Evolutionary conservation across 1,140 invertebrate genomes (phyloP), one percentile per base, ranked within the genome.

Genomic region (Drosophila pseudoananassae): DNA sequence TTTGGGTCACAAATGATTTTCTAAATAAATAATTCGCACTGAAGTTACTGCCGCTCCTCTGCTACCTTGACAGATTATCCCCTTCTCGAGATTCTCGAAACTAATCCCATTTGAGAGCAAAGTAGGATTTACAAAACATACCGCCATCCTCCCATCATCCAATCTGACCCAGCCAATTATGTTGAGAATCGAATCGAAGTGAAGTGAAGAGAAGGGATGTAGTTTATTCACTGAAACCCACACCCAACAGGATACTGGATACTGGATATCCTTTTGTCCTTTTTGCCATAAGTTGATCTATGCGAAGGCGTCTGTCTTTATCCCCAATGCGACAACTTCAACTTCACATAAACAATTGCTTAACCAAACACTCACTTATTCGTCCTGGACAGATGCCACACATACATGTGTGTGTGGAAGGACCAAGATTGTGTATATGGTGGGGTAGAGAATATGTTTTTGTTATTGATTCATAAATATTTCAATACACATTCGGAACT

Each of bases 391-490:
- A 68, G 57, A 63, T 71, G 66, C 58, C 61, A 46, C 31, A 63
- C 33, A 63, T n/a, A n/a, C n/a, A n/a, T n/a, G n/a, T n/a, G n/a
- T n/a, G n/a, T n/a, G n/a, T n/a, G n/a, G n/a, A n/a, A 14, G 7
- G 8, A 20, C 43, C 10, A 14, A 2, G 27, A 33, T 54, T 8
- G 17, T 45, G 38, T 1, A 1, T 10, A n/a, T 47, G 14, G 27
- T 17, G 45, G n/a, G 45, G 17, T 20, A 27, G 47, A 49, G 75
- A 69, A 65, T 49, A 46, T 43, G 71, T 84, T 85, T 85, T 79
- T 85, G 72, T 87, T 85, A 85, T 87, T 85, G 82, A 85, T 87
- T 87, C 82, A 85, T 85, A 85, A 85, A 85, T 85, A 85, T 85
- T 85, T 85, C 82, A 85, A 85, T 87, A 85, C 78, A 78, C 80